phyloP scores from a whole-genome alignment of 2,888 invertebrate species.

The Phymatocera aterrima region DNA sequence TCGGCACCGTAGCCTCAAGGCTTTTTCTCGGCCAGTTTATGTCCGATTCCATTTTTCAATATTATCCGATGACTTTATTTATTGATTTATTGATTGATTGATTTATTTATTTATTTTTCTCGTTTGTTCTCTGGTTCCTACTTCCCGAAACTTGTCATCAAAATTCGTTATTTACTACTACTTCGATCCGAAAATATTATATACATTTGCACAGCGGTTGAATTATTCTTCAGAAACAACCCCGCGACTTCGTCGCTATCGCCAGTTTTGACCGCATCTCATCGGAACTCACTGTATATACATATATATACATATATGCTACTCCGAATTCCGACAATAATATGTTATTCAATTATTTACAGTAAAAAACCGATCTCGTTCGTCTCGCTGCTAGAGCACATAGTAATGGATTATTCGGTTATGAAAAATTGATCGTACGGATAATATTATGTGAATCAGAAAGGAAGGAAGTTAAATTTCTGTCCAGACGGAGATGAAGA shows the following conservation, averaged over 20 bases:
- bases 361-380: too few species aligned
- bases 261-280: slow-evolving; percentile 24
- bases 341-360: not conserved
- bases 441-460: too few species aligned
- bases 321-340: not conserved
- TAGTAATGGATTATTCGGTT: too few species aligned
- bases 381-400: too few species aligned
- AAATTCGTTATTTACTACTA: too few species aligned
- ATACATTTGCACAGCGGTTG: too few species aligned
- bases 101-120: not conserved
- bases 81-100: too few species aligned
- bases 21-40: slow-evolving; percentile 57
- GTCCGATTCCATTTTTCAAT: slow-evolving; percentile 59
- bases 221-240: not conserved
- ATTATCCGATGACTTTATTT: not conserved
- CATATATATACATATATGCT: too few species aligned
- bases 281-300: not conserved
- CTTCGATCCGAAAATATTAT: too few species aligned
- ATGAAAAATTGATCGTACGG: too few species aligned
- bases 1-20: slow-evolving; percentile 62
- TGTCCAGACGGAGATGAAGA: too few species aligned
- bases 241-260: slow-evolving; percentile 11
- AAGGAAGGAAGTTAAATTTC: too few species aligned
- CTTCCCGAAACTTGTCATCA: not conserved
- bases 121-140: not conserved